Evolutionary conservation across 2,113 vertebrate species (phyloP), one percentile per base, ranked within the genome.

Genomic region (Lethenteron reissneri): DNA sequence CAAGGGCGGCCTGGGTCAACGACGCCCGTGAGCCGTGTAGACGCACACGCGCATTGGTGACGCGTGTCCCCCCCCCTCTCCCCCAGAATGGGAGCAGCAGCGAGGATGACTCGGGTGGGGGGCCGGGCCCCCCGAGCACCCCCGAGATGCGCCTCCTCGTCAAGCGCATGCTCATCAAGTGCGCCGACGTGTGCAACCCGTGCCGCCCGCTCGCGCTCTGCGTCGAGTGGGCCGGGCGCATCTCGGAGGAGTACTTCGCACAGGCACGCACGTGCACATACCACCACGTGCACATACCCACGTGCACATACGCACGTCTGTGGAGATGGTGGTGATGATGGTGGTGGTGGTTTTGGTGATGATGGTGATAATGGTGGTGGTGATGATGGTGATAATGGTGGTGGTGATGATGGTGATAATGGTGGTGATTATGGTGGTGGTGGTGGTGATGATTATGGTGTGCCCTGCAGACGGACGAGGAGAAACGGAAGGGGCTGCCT

Each of bases 111-210:
- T 41, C 41, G 41, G 41, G 41, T 5, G 41, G 41, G n/a, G 41
- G 41, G 41, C 41, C 41, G 41, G 41, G 41, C 41, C 41, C n/a
- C 41, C 41, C 83, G 78, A 92, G 88, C 78, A 87, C 89, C 72
- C 87, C 88, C 2, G 92, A 97, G 76, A 91, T 89, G 77, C 88
- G 91, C 10, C 86, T 87, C 71, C 78, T 97, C 75, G 92, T 97
- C 75, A 95, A 92, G 76, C 88, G 90, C 72, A 96, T 96, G 92
- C 82, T 97, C 82, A 97, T 97, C 59, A 97, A 97, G 79, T 97
- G 92, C 76, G 91, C 92, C 0, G 92, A 96, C 3, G 88, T 97
- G 76, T 86, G 89, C 72, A 97, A 97, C 74, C 92, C 92, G 0
- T 96, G 92, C 79, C 85, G 91, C 1, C 88, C 91, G 2, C 77